Percentiles rank a stretch among this genome's conserved stretches.
These are phyloP conservation scores for Choristoneura fumiferana DNA, from an alignment of 1,140 invertebrate species.

Conservation along the genomic window DNA sequence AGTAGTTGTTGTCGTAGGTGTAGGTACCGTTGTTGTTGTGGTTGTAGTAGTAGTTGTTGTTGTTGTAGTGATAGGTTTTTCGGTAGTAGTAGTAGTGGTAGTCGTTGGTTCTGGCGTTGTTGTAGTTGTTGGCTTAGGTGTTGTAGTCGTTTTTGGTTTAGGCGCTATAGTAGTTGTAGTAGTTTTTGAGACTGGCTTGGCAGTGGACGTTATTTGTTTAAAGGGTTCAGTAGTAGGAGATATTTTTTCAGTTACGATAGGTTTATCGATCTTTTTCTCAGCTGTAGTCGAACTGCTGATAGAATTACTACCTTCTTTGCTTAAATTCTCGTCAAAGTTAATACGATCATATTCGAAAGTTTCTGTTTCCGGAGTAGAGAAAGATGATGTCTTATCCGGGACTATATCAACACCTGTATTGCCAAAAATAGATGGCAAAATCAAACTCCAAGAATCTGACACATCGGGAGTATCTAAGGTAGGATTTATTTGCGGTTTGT, in stretches of 20 bases:
- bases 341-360: conserved; percentile 65
- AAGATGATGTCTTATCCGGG: conserved; percentile 76
- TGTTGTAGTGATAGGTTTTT: conserved; percentile 19
- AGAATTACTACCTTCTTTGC: conserved; percentile 57
- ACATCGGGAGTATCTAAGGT: conserved; percentile 84
- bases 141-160: conserved; percentile 28
- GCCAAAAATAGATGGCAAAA: conserved; percentile 87
- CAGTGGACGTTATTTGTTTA: conserved; percentile 21
- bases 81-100: conserved; percentile 33
- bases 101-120: conserved; percentile 37
- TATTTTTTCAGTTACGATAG: conserved; percentile 25
- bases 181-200: conserved; percentile 30
- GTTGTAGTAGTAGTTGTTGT: conserved; percentile 27
- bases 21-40: conserved; percentile 32
- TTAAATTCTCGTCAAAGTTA: conserved; percentile 47
- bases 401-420: conserved; percentile 82
- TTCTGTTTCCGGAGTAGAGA: conserved; percentile 79
- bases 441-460: conserved; percentile 87
- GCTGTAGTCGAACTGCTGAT: conserved; percentile 37
- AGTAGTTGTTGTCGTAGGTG: conserved; percentile 33
- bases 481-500: conserved; percentile 79
- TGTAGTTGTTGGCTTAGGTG: conserved; percentile 33
- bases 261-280: conserved; percentile 24
- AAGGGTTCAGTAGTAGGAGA: conserved; percentile 20
- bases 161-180: conserved; percentile 33